Evolutionary conservation across 2,797 vertebrate species (phyloP).

Genomic region (Enteromius afrohamiltoni): DNA sequence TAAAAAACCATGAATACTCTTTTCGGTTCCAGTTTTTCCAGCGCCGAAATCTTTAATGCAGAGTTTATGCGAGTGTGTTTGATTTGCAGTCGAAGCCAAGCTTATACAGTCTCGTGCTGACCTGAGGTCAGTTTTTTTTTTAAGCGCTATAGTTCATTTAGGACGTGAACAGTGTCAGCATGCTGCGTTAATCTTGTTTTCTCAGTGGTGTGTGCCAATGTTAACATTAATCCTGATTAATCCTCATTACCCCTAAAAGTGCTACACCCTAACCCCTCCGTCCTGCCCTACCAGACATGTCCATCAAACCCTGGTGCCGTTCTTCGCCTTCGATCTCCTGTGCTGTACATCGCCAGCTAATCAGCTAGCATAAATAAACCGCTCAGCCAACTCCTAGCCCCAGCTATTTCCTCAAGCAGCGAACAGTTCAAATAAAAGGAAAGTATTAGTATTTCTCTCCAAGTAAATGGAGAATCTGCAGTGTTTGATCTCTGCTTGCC

Average conservation of each 20-base stretch:
- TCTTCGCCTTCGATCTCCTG: slow-evolving; percentile 61
- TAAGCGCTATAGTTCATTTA: slow-evolving; percentile 39
- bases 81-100: slow-evolving; percentile 31
- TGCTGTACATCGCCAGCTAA: slow-evolving; percentile 61
- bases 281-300: slow-evolving; percentile 33
- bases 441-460: slow-evolving; percentile 4
- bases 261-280: slow-evolving; percentile 65
- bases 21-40: slow-evolving; percentile 23
- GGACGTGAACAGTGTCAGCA: slow-evolving; percentile 48
- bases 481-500: slow-evolving; percentile 54
- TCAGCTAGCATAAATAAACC: slow-evolving; percentile 84
- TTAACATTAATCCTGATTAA: slow-evolving; percentile 80
- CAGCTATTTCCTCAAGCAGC: slow-evolving; percentile 50
- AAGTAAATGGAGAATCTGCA: slow-evolving; percentile 29
- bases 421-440: slow-evolving; percentile 6
- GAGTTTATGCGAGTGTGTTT: slow-evolving; percentile 42
- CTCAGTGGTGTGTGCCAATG: slow-evolving; percentile 66
- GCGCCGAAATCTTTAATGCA: slow-evolving; percentile 19
- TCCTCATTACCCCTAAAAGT: slow-evolving; percentile 74
- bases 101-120: slow-evolving; percentile 27
- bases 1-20: slow-evolving; percentile 27
- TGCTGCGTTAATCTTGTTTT: slow-evolving; percentile 59
- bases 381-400: slow-evolving; percentile 9
- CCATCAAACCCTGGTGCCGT: slow-evolving; percentile 57
- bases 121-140: slow-evolving; percentile 22